phyloP scores from a whole-genome alignment of 1,140 invertebrate genomes.

The Pseudomyrmex sp. region DNA sequence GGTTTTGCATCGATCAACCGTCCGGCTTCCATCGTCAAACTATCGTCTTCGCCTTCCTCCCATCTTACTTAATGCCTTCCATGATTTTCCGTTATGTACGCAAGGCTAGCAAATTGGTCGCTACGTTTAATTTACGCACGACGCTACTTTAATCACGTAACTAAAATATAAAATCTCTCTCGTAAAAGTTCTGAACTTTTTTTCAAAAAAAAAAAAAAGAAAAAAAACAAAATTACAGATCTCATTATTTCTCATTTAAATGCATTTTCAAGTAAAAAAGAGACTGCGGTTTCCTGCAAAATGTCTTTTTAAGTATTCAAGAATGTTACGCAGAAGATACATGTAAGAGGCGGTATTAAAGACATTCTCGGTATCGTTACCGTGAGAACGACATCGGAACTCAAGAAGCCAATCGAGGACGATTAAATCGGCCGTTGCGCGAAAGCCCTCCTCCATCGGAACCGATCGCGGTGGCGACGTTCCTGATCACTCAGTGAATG shows the following conservation, averaged over 20 bases:
- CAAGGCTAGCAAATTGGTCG: not conserved
- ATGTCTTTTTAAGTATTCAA: not conserved
- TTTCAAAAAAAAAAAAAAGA: no score
- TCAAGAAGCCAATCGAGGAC: slow-evolving; percentile 23
- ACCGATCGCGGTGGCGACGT: slow-evolving; percentile 65
- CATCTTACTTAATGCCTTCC: slow-evolving; percentile 36
- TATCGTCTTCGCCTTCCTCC: slow-evolving; percentile 35
- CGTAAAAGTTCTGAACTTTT: no score
- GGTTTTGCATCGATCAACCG: slow-evolving; percentile 75
- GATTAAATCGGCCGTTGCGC: slow-evolving; percentile 45
- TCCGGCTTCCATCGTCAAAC: slow-evolving; percentile 52
- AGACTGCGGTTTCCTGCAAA: no score
- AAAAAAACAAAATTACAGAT: no score
- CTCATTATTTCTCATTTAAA: not conserved
- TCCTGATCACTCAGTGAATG: slow-evolving; percentile 76
- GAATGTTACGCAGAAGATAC: slow-evolving; percentile 13
- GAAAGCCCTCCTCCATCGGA: slow-evolving; percentile 28
- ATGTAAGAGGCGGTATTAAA: slow-evolving; percentile 3
- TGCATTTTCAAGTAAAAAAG: not conserved
- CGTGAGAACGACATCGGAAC: slow-evolving; percentile 19
- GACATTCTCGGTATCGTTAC: slow-evolving; percentile 16
- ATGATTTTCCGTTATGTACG: slow-evolving; percentile 18
- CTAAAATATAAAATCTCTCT: not conserved
- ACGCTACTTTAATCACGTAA: not conserved
- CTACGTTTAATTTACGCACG: not conserved